Percentiles rank a stretch among this genome's conserved stretches.
These are phyloP conservation scores for Eupithecia pulchellata DNA, from an alignment of 2,888 invertebrate genomes.

Conservation along the genomic window DNA sequence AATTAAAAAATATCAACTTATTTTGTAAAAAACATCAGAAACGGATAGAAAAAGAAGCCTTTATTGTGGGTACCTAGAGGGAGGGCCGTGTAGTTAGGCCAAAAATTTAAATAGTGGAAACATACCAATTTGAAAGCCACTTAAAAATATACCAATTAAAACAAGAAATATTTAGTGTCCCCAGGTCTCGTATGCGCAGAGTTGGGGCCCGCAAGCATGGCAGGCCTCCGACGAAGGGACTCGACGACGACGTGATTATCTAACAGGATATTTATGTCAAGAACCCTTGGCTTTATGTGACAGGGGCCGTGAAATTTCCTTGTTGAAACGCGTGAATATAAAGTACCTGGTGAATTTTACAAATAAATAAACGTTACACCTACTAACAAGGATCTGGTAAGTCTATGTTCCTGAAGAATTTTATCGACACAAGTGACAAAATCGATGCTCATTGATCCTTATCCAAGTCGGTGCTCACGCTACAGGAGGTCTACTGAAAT, in stretches of 20 bases:
- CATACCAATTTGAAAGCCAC: not conserved
- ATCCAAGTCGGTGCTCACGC: not conserved
- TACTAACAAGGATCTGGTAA: too few relatives aligned
- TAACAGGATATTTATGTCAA: conserved; percentile 33
- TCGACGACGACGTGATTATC: conserved; percentile 29
- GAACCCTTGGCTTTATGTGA: conserved; percentile 27
- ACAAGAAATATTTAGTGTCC: too few relatives aligned
- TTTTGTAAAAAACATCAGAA: too few relatives aligned
- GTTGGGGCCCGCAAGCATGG: conserved; percentile 9
- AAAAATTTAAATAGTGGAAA: not conserved
- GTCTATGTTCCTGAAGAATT: not conserved
- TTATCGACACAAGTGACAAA: not conserved
- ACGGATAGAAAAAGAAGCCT: too few relatives aligned
- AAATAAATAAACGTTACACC: not conserved
- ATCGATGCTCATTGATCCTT: not conserved
- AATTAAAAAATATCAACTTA: too few relatives aligned
- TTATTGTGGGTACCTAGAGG: too few relatives aligned
- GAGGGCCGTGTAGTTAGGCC: too few relatives aligned
- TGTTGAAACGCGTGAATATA: conserved; percentile 7
- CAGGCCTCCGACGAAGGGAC: conserved; percentile 5
- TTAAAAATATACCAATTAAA: too few relatives aligned
- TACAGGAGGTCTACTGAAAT: not conserved
- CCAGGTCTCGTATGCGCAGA: not conserved
- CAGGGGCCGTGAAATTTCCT: conserved; percentile 19
- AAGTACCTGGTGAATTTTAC: not conserved